Evolutionary conservation across 2,797 vertebrate genomes (phyloP).

Genomic region (Phalanger gymnotis): DNA sequence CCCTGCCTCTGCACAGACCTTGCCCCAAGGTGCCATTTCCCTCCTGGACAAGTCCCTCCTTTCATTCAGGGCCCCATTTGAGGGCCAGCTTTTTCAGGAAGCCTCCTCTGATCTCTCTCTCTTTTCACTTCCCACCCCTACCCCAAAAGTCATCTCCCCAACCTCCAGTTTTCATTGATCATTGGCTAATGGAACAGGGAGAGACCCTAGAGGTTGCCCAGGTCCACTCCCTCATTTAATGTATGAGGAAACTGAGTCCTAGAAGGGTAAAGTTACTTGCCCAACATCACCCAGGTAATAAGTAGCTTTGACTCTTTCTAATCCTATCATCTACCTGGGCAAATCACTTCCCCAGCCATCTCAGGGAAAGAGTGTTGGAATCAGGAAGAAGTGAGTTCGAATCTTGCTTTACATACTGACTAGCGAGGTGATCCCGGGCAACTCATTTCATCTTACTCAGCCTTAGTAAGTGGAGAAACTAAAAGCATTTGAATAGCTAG

Average conservation of each 20-base stretch:
- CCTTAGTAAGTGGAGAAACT: background rate
- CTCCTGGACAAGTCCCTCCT: background rate
- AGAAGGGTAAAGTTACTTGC: accelerated
- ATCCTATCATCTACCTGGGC: background rate
- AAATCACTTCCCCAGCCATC: background rate
- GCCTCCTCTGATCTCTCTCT: background rate
- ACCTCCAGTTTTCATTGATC: background rate
- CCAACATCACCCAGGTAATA: accelerated
- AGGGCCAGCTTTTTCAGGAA: background rate
- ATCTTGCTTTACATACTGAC: background rate
- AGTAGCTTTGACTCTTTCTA: background rate
- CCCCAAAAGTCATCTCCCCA: background rate
- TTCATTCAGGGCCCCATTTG: background rate
- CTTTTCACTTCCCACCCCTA: background rate
- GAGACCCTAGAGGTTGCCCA: background rate
- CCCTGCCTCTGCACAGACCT: background rate
- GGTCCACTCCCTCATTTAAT: accelerated
- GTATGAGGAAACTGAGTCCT: accelerated
- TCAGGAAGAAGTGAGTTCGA: background rate
- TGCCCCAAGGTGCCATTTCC: background rate
- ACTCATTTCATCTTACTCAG: background rate
- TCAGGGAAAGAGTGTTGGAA: background rate
- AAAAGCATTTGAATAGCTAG: background rate
- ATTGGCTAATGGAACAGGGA: background rate
- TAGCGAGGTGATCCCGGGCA: background rate